A percentile compares a stretch with the other conserved stretches of the same genome.
Evolutionary conservation across 2,113 vertebrate species (phyloP).

Genomic region (Phaethon lepturus): DNA sequence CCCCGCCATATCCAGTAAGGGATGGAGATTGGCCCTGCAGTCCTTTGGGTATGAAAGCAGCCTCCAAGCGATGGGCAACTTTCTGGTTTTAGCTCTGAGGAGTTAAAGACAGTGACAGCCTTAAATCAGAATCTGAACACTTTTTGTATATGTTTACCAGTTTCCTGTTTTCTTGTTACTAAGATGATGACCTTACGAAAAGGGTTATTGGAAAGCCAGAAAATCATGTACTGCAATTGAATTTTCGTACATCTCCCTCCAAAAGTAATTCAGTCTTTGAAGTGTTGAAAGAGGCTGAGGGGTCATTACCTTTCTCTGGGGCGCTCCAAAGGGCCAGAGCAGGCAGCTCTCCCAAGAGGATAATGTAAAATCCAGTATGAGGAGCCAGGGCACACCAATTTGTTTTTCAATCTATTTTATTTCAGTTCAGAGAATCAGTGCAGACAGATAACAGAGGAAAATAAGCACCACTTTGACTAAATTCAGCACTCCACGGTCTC

Average conservation of each 20-base stretch:
- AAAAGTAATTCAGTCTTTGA: constrained; percentile 52
- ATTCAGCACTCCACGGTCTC: constrained; percentile 10
- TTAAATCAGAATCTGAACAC: constrained; percentile 41
- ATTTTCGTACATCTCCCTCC: constrained; percentile 60
- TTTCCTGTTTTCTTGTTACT: constrained; percentile 39
- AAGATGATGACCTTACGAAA: constrained; percentile 51
- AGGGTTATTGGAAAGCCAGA: constrained; percentile 39
- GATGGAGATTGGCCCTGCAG: background rate
- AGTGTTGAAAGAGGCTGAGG: constrained; percentile 43
- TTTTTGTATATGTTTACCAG: constrained; percentile 13
- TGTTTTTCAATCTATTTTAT: constrained; percentile 79
- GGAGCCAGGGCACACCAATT: constrained; percentile 63
- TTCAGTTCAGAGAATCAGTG: constrained; percentile 70
- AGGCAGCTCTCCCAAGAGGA: background rate
- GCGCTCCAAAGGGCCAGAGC: constrained; percentile 17
- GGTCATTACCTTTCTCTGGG: constrained; percentile 38
- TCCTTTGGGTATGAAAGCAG: background rate
- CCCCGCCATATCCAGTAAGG: too few species aligned
- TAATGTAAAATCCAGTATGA: constrained; percentile 47
- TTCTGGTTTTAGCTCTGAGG: background rate
- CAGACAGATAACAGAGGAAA: constrained; percentile 66
- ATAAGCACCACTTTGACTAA: constrained; percentile 64
- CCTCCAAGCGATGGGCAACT: background rate
- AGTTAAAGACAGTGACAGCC: constrained; percentile 16
- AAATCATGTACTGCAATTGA: constrained; percentile 56